Base-by-base conservation (phyloP, 2,797 vertebrate genomes). In the Pseudochirops corinnae region DNA sequence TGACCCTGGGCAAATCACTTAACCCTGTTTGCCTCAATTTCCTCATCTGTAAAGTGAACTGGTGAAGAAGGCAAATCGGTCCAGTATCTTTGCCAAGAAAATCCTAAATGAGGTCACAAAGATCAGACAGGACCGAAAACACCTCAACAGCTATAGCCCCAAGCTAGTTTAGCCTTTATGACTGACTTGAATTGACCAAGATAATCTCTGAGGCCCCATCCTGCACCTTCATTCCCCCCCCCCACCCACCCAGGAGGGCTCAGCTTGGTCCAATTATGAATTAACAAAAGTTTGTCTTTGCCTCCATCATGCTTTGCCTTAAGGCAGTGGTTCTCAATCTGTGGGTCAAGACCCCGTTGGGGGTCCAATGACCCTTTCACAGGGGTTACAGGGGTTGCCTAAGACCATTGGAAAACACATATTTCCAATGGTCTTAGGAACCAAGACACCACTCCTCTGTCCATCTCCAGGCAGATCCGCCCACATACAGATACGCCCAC, bases 271-370 rank as follows among this genome's bases (percentile, higher is more conserved):
- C 39, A 26, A 28, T 46, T 87, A 46, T 46, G 39, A 26, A 87
- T 87, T 26, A 33, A 50, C 3, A 96, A 97, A 94, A 57, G 55
- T 92, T 52, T 95, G 2, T 31, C 1, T 96, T 94, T 62, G 11
- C 94, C 28, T 39, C 57, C 52, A 60, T 95, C 55, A 57, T 90
- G 31, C 52, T 91, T 92, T 90, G 12, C 93, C 56, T 87, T 9
- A 39, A 46, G 46, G 46, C 46, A 46, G 46, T 46, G 46, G 46
- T 46, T 46, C 46, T 46, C 46, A 46, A 46, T 2, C 46, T 46
- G 46, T 46, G 46, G 46, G 1, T 46, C 46, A 1, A 1, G 46
- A 46, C 46, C 46, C 46, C 46, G 2, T 46, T 46, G 46, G 46
- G 46, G 46, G 46, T 46, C 46, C 46, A 1, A 46, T 46, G 46